Percentiles rank a stretch among this genome's conserved stretches.
phyloP scores from a whole-genome alignment of 2,113 vertebrate genomes.

The Megaleporinus macrocephalus region DNA sequence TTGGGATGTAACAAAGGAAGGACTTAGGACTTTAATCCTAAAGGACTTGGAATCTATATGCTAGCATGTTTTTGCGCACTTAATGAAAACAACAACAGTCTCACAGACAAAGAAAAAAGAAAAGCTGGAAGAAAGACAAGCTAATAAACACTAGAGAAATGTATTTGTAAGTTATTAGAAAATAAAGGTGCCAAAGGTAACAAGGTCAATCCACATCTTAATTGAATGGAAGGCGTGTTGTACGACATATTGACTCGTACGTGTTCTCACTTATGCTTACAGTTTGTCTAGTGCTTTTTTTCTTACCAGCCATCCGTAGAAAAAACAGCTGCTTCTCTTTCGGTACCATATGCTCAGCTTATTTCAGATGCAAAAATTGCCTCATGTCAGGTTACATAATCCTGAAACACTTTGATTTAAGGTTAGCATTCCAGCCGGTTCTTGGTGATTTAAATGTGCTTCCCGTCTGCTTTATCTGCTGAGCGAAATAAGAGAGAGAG shows the following conservation, averaged over 20 bases:
- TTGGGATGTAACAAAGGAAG: too few relatives aligned
- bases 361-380: background rate
- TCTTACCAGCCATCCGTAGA: background rate
- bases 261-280: background rate
- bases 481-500: slow-evolving; percentile 8
- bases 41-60: too few relatives aligned
- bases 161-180: too few relatives aligned
- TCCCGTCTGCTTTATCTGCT: slow-evolving; percentile 5
- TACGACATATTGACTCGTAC: background rate
- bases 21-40: too few relatives aligned
- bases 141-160: too few relatives aligned
- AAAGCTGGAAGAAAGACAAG: background rate
- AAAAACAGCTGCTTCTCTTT: background rate
- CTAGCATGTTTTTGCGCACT: too few relatives aligned
- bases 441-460: slow-evolving; percentile 15
- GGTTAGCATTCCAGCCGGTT: background rate
- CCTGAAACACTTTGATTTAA: slow-evolving; percentile 3
- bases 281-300: background rate
- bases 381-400: background rate
- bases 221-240: background rate
- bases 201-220: background rate
- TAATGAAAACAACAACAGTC: too few relatives aligned
- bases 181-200: background rate
- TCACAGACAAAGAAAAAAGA: too few relatives aligned
- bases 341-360: background rate